A percentile compares a stretch with the other conserved stretches of the same genome.
Conservation (phyloP, 1,140 invertebrate species). For the Phocides pigmalion region DNA sequence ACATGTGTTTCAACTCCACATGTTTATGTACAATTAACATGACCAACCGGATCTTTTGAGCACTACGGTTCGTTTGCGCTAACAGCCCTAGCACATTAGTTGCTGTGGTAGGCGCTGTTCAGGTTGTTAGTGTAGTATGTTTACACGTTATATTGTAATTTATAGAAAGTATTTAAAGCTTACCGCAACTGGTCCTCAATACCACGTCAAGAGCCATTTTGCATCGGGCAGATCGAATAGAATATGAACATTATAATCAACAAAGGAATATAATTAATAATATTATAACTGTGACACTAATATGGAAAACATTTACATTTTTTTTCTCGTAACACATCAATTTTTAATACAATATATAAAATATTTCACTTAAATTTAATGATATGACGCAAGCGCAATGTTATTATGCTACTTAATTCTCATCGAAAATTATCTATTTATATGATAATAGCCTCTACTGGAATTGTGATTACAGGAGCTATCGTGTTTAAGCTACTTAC, state of each 20-base stretch:
- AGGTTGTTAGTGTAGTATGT: too few species aligned
- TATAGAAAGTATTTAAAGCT: too few species aligned
- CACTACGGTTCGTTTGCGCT: too few species aligned
- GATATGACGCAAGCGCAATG: slow-evolving; percentile 74
- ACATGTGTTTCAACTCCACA: too few species aligned
- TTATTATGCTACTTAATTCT: slow-evolving; percentile 37
- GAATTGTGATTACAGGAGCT: background rate
- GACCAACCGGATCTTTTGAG: too few species aligned
- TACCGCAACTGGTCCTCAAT: slow-evolving; percentile 16
- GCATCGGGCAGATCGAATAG: slow-evolving; percentile 55
- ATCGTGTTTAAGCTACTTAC: background rate
- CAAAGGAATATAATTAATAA: slow-evolving; percentile 45
- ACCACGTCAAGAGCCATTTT: slow-evolving; percentile 47
- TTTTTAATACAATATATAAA: slow-evolving; percentile 45
- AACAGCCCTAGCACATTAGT: too few species aligned
- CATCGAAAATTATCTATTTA: slow-evolving; percentile 21
- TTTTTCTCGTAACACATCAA: slow-evolving; percentile 34
- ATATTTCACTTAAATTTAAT: slow-evolving; percentile 71
- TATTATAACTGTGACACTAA: slow-evolving; percentile 26
- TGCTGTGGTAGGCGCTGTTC: too few species aligned
- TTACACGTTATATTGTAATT: too few species aligned
- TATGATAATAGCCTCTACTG: slow-evolving; percentile 24
- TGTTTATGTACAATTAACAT: too few species aligned
- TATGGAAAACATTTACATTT: slow-evolving; percentile 15
- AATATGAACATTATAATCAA: slow-evolving; percentile 54